These are phyloP conservation scores for Empidonax traillii DNA, from an alignment of 2,113 vertebrate genomes.

Conservation along the genomic window DNA sequence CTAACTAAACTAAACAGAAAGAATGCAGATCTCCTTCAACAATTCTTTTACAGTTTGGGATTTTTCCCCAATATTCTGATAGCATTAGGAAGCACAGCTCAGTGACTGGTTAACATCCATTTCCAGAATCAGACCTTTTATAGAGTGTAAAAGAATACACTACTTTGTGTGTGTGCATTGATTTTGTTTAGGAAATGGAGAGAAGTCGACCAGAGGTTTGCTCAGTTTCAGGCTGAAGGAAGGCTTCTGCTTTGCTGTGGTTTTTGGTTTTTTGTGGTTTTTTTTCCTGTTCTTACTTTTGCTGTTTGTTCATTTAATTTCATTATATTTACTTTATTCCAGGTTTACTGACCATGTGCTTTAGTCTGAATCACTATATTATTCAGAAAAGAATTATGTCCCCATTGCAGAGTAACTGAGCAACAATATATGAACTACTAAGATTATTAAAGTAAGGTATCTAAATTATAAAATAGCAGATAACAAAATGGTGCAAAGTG, in stretches of 20 bases:
- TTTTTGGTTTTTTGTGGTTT: background rate
- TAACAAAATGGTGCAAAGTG: background rate
- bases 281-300: background rate
- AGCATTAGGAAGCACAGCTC: background rate
- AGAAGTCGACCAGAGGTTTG: background rate
- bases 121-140: background rate
- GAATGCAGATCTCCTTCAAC: background rate
- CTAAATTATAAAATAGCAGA: background rate
- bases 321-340: background rate
- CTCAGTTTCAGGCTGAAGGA: background rate
- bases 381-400: background rate
- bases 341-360: background rate
- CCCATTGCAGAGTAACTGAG: background rate
- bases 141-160: background rate
- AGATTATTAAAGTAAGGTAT: background rate
- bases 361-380: background rate
- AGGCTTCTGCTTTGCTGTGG: background rate
- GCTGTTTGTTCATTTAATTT: background rate
- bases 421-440: background rate
- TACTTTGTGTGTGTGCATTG: background rate
- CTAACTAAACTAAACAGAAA: background rate
- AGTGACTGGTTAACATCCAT: background rate
- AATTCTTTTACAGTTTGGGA: background rate
- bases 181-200: background rate
- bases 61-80: background rate